phyloP scores from a whole-genome alignment of 2,797 vertebrate species.

The Acomys russatus region DNA sequence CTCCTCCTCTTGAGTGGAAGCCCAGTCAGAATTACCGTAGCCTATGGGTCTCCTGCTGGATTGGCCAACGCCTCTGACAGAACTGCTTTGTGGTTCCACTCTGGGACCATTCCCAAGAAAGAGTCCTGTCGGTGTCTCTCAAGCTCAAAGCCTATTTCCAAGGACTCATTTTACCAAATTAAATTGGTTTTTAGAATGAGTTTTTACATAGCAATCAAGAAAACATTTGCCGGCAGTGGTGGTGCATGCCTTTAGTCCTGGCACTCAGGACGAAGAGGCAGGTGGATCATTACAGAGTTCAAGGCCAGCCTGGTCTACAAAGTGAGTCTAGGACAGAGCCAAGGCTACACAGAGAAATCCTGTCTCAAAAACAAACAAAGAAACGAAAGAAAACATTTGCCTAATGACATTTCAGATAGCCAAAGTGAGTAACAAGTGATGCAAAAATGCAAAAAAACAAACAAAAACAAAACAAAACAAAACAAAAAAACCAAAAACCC shows the following conservation, averaged over 20 bases:
- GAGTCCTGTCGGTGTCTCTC: not conserved
- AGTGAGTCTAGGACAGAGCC: too few species aligned
- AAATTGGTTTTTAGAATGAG: not conserved
- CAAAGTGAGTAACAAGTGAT: not conserved
- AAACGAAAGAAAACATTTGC: not conserved
- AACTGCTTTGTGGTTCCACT: not conserved
- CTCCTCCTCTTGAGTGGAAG: not conserved
- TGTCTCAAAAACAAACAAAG: too few species aligned
- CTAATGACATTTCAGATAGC: not conserved
- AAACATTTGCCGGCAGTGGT: not conserved
- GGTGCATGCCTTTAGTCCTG: too few species aligned
- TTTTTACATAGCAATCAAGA: not conserved
- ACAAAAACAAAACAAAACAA: too few species aligned
- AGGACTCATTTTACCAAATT: not conserved
- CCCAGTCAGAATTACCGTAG: not conserved
- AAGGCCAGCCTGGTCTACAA: too few species aligned
- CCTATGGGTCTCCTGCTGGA: not conserved
- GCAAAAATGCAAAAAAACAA: not conserved
- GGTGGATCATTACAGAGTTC: too few species aligned
- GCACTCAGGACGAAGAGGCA: too few species aligned
- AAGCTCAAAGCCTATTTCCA: not conserved
- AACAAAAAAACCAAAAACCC: not conserved
- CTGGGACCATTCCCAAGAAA: not conserved
- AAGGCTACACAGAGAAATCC: too few species aligned
- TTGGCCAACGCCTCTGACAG: not conserved